A percentile compares a stretch with the other conserved stretches of the same genome.
Conservation (phyloP, 2,113 vertebrate genomes). For the Nansenia antarctica region DNA sequence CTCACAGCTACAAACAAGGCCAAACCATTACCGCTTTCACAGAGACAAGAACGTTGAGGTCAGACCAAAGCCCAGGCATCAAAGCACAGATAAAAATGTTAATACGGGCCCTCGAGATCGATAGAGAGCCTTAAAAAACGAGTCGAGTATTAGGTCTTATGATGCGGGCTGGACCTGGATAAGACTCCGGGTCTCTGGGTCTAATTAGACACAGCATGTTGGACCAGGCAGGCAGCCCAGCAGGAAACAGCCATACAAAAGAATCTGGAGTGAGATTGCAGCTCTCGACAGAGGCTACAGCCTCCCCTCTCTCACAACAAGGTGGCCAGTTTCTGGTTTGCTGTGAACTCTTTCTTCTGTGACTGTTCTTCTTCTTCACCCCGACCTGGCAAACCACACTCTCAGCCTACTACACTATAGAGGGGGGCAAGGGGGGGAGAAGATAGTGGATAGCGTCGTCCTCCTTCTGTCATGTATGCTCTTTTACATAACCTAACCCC, state of each 20-base stretch:
- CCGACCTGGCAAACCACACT: background rate
- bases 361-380: background rate
- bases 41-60: background rate
- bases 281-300: no score
- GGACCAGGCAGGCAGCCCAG: background rate
- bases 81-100: background rate
- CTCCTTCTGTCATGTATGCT: background rate
- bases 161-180: background rate
- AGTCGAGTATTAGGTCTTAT: background rate
- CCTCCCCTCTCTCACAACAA: background rate
- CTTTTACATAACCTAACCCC: conserved; percentile 3
- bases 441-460: no score
- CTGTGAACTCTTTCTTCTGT: background rate
- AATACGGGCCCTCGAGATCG: no score
- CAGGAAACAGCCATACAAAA: background rate
- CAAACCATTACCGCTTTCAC: background rate
- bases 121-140: background rate
- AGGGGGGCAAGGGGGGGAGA: background rate
- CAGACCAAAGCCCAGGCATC: background rate
- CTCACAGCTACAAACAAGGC: background rate
- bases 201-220: background rate
- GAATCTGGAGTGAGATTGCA: background rate
- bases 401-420: background rate
- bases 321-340: background rate
- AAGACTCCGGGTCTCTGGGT: background rate